phyloP scores from a whole-genome alignment of 2,113 vertebrate species.

The Chionomys nivalis region DNA sequence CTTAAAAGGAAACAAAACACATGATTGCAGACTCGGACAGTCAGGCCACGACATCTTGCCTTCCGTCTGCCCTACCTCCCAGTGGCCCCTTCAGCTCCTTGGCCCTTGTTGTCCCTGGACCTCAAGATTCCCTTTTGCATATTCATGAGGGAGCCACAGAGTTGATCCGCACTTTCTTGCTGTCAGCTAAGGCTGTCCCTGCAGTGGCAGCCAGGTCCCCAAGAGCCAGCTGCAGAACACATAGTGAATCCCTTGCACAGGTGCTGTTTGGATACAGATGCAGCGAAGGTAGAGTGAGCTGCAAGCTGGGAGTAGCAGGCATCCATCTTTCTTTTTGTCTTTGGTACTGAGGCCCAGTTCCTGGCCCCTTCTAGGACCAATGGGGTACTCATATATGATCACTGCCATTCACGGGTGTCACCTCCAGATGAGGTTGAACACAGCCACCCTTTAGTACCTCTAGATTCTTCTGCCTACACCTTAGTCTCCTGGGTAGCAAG shows the following conservation, averaged over 20 bases:
- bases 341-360: not conserved
- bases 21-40: slow-evolving; percentile 66
- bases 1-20: slow-evolving; percentile 64
- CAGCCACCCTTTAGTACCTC: not conserved
- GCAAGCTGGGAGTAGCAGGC: not conserved
- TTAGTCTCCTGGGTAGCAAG: not conserved
- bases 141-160: slow-evolving; percentile 64
- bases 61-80: slow-evolving; percentile 39
- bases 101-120: slow-evolving; percentile 39
- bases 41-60: slow-evolving; percentile 61
- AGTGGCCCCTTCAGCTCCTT: slow-evolving; percentile 28
- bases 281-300: not conserved
- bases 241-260: not conserved
- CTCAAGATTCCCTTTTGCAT: slow-evolving; percentile 69
- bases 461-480: not conserved
- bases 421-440: not conserved
- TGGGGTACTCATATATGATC: not conserved
- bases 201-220: slow-evolving; percentile 21
- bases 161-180: slow-evolving; percentile 34
- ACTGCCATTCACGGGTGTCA: not conserved
- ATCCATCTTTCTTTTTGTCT: not conserved
- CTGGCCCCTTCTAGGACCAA: not conserved
- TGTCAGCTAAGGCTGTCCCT: slow-evolving; percentile 61
- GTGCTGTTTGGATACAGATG: not conserved
- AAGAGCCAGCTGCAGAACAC: not conserved